These are phyloP conservation scores for Macheiramphus alcinus DNA, from an alignment of 2,113 vertebrate species.

Conservation along the genomic window DNA sequence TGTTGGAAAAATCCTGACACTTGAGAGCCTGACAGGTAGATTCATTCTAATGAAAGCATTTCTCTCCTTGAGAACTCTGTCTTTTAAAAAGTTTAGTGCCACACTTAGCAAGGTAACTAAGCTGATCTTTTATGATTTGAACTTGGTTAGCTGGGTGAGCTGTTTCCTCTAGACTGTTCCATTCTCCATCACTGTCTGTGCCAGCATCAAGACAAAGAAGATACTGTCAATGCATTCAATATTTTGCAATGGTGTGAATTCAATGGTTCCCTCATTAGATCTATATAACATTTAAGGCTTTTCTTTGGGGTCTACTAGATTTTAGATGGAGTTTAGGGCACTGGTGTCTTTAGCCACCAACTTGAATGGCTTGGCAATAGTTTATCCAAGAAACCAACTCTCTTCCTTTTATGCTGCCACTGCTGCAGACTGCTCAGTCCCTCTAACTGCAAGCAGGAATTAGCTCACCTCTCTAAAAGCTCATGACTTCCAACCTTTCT, in stretches of 20 bases:
- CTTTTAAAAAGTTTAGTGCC: not conserved
- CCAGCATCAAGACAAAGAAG: not conserved
- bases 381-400: not conserved
- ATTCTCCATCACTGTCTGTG: not conserved
- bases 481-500: not conserved
- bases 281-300: not conserved
- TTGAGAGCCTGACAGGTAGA: not conserved
- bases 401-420: not conserved
- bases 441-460: not conserved
- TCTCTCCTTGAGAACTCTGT: not conserved
- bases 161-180: not conserved
- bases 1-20: not conserved
- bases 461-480: constrained; percentile 1
- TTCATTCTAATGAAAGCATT: constrained; percentile 2
- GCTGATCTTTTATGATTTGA: not conserved
- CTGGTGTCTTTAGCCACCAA: not conserved
- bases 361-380: not conserved
- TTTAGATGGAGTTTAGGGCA: not conserved
- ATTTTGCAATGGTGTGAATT: not conserved
- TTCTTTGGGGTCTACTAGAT: not conserved
- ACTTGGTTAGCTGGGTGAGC: not conserved
- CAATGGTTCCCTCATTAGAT: not conserved
- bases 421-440: not conserved
- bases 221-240: not conserved
- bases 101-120: not conserved